phyloP scores from a whole-genome alignment of 2,888 invertebrate genomes.

The Aquatica leii region DNA sequence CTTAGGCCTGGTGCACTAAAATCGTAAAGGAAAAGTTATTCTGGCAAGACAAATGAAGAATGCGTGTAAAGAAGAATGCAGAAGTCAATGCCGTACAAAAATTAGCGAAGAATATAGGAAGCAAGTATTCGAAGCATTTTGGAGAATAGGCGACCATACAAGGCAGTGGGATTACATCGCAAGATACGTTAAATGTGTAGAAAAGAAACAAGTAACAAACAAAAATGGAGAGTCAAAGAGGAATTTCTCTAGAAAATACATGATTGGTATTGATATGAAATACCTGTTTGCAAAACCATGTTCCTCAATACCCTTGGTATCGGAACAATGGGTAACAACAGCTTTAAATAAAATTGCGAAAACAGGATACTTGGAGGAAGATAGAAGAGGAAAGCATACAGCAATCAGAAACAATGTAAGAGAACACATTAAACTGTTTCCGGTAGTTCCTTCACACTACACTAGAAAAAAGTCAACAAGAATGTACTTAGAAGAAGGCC shows the following conservation, averaged over 20 bases:
- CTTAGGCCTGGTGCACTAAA: not conserved
- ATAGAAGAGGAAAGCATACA: not conserved
- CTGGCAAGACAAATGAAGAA: not conserved
- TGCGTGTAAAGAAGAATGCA: too few relatives aligned
- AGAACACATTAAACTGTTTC: conserved; percentile 18
- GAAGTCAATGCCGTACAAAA: too few relatives aligned
- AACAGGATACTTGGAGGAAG: not conserved
- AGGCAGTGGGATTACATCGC: conserved; percentile 8
- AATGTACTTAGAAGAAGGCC: conserved; percentile 34
- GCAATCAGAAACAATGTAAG: not conserved
- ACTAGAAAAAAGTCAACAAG: conserved; percentile 33
- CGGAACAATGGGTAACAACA: conserved; percentile 25
- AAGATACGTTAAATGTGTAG: not conserved
- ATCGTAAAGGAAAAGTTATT: not conserved
- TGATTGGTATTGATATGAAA: not conserved
- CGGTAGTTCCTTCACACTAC: conserved; percentile 25
- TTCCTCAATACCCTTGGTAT: conserved; percentile 19
- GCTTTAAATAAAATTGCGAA: not conserved
- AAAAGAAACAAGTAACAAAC: not conserved
- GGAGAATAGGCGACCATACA: not conserved
- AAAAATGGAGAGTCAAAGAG: not conserved
- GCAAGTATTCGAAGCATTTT: not conserved
- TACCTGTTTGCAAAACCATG: not conserved
- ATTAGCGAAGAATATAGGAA: too few relatives aligned
- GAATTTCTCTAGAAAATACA: not conserved